Base-by-base conservation (phyloP, 2,888 invertebrate genomes). In the Embidobia sp. region DNA sequence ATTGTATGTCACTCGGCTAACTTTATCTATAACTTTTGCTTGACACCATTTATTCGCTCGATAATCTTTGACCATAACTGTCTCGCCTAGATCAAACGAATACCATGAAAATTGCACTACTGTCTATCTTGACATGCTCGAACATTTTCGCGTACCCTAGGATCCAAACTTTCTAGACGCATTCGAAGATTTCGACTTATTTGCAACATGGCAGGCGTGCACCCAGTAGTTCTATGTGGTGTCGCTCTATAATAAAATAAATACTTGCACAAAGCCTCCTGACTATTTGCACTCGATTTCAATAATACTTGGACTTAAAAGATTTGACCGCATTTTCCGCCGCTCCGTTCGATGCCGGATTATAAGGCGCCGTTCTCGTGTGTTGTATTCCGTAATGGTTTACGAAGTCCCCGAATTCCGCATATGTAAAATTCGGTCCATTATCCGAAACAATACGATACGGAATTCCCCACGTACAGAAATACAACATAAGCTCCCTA, bases 371-470 rank as follows among this genome's bases (percentile, higher is more conserved):
- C 10, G 63, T 63, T 35, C 44, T 55, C 1, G 46, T 55, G 31
- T 66, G 66, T n/a, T 40, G 18, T 10, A 73, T 42, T 1, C 59
- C 61, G 26, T 49, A 55, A 10, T 63, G 29, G 0, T 33, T 15
- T 7, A 44, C 6, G 48, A 79, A 80, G 8, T 22, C 10, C 8
- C 18, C 31, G 26, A 57, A 57, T 13, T 57, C 42, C 10, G 1
- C 22, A 0, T 78, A 63, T 0, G 55, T 35, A 10, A 79, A 78
- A 2, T 77, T 8, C 33, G 26, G 46, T 0, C 33, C 80, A 59
- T 82, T 81, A 19, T 83, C 81, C 0, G 80, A 77, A 0, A 82
- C 81, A 3, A 82, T 0, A 1, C 44, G 63, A 4, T 31, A 4
- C 0, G 79, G 81, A 0, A 81, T 4, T 6, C 83, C 79, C 79